Percentiles rank a stretch among this genome's conserved stretches.
Evolutionary conservation across 2,113 vertebrate genomes (phyloP).

Genomic region (Stercorarius parasiticus): DNA sequence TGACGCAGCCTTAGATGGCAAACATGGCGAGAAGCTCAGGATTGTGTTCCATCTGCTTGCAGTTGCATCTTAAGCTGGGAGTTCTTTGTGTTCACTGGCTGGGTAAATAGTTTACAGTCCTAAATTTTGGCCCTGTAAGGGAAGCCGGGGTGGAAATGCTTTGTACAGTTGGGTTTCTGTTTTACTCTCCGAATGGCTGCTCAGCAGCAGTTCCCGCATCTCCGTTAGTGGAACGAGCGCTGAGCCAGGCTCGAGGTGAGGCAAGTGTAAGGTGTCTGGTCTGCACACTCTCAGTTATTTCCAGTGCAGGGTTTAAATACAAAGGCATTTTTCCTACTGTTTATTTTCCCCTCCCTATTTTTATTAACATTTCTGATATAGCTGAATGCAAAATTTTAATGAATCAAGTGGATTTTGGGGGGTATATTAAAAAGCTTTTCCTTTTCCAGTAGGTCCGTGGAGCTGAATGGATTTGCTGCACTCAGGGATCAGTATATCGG

Average conservation of each 20-base stretch:
- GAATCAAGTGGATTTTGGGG: background rate
- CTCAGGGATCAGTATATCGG: constrained; percentile 96
- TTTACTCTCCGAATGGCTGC: background rate
- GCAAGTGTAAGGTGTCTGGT: fast-evolving
- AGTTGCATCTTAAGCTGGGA: background rate
- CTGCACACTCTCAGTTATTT: fast-evolving
- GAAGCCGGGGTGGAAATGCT: background rate
- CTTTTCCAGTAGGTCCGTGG: constrained; percentile 86
- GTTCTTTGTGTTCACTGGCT: background rate
- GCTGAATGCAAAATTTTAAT: fast-evolving
- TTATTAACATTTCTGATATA: background rate
- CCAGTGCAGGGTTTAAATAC: background rate
- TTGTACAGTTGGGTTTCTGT: background rate
- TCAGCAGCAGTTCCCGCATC: background rate
- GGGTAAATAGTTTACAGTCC: background rate
- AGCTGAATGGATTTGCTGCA: constrained; percentile 91
- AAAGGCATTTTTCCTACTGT: background rate
- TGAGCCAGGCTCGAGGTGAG: fast-evolving
- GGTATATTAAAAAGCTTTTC: background rate
- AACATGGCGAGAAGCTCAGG: background rate
- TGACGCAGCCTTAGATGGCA: background rate
- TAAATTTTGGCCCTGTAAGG: background rate
- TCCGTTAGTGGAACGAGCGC: fast-evolving
- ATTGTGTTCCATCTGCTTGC: background rate
- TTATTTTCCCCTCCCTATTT: background rate